These are phyloP conservation scores for Ethmia dodecea DNA, from an alignment of 2,888 invertebrate genomes.

Conservation along the genomic window DNA sequence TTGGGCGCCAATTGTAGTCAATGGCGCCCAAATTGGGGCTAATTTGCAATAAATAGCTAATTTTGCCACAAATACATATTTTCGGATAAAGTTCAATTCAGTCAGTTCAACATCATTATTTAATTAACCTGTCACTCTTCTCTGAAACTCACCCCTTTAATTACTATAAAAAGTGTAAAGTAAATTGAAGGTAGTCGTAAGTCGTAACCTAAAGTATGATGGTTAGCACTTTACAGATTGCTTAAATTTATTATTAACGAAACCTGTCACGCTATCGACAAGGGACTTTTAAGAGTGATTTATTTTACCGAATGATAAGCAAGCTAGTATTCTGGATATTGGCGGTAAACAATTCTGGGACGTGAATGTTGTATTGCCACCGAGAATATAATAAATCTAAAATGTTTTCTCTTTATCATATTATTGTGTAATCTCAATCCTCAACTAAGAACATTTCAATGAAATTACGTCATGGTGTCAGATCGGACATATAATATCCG, in stretches of 20 bases:
- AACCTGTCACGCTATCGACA: neutral
- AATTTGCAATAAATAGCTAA: neutral
- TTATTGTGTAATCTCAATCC: no score
- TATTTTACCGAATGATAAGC: neutral
- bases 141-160: no score
- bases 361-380: neutral
- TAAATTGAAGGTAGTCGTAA: no score
- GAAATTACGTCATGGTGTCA: no score
- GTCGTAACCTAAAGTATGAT: neutral
- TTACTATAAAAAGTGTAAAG: no score
- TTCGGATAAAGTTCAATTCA: no score
- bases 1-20: neutral
- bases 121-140: no score
- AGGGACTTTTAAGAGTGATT: neutral
- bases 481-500: no score
- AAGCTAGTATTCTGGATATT: neutral
- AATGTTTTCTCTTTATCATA: neutral
- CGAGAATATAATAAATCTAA: neutral
- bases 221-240: neutral
- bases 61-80: no score
- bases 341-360: neutral
- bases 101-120: no score
- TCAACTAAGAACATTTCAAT: no score
- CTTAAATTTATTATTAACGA: slow-evolving; percentile 6
- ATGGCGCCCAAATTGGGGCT: slow-evolving; percentile 1